Evolutionary conservation across 2,797 vertebrate genomes (phyloP).

Genomic region (Tenualosa thibaudeaui): DNA sequence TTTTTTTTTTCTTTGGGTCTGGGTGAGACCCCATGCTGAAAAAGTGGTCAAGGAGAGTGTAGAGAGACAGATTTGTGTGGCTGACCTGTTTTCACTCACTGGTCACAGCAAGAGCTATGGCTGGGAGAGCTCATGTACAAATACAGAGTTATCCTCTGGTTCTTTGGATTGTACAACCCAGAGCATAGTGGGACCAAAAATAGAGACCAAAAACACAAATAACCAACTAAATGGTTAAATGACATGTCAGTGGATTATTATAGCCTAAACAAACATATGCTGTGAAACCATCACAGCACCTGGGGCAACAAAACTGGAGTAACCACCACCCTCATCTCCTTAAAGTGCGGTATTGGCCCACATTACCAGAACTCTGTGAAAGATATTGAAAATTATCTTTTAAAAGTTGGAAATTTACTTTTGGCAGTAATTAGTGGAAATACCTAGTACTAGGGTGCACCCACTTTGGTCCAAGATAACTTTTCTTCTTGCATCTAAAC

Average conservation of each 20-base stretch:
- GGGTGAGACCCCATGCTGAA: conserved; percentile 1
- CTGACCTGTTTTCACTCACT: conserved; percentile 13
- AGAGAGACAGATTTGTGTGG: neutral
- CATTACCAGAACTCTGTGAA: neutral
- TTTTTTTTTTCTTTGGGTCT: neutral
- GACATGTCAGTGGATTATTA: too few species aligned
- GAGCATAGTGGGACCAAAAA: neutral
- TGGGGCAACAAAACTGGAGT: neutral
- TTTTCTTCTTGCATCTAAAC: neutral
- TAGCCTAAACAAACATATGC: neutral
- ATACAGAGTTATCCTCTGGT: neutral
- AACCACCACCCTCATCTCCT: neutral
- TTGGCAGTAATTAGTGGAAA: neutral
- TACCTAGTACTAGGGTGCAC: neutral
- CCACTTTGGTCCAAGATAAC: neutral
- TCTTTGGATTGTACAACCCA: neutral
- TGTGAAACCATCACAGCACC: too few species aligned
- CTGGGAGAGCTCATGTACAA: neutral
- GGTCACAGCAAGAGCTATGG: neutral
- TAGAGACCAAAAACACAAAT: too few species aligned
- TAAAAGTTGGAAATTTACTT: neutral
- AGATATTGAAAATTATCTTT: neutral
- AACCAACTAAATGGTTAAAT: too few species aligned
- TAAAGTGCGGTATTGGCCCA: neutral
- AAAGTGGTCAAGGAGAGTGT: neutral